Conservation (phyloP, 2,113 vertebrate genomes). For the Cisticola juncidis region DNA sequence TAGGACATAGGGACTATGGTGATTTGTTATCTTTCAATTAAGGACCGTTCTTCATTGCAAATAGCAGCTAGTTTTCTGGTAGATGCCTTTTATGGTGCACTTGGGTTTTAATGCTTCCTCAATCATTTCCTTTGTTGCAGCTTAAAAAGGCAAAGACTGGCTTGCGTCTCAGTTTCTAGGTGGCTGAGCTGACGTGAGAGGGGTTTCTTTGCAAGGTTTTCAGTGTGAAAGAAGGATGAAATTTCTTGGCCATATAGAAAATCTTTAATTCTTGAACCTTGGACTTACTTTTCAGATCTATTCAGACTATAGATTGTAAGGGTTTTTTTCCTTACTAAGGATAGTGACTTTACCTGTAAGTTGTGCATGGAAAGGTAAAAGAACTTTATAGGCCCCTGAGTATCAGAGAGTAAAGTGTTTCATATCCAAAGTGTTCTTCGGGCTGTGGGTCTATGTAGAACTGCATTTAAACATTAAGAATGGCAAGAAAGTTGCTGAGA, state of each 20-base stretch:
- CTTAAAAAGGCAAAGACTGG: background rate
- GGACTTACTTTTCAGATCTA: background rate
- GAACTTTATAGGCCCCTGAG: background rate
- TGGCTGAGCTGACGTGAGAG: background rate
- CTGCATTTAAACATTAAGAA: background rate
- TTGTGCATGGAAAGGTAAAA: background rate
- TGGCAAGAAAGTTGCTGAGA: background rate
- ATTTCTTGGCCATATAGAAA: background rate
- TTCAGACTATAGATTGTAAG: background rate
- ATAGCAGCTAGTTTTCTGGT: conserved; percentile 13
- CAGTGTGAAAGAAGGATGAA: background rate
- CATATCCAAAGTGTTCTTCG: background rate
- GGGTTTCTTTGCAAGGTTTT: background rate
- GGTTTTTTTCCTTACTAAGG: background rate
- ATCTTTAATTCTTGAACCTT: background rate
- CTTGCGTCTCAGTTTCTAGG: background rate
- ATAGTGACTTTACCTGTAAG: background rate
- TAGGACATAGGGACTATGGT: background rate
- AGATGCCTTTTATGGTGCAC: conserved; percentile 37
- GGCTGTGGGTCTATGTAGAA: background rate
- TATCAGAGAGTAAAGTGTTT: background rate
- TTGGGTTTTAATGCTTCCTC: conserved; percentile 32
- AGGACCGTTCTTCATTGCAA: background rate
- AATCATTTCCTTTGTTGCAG: conserved; percentile 15
- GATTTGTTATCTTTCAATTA: background rate